These are phyloP conservation scores for Halocynthia roretzi DNA, from an alignment of 23 tunicate species.

Conservation along the genomic window DNA sequence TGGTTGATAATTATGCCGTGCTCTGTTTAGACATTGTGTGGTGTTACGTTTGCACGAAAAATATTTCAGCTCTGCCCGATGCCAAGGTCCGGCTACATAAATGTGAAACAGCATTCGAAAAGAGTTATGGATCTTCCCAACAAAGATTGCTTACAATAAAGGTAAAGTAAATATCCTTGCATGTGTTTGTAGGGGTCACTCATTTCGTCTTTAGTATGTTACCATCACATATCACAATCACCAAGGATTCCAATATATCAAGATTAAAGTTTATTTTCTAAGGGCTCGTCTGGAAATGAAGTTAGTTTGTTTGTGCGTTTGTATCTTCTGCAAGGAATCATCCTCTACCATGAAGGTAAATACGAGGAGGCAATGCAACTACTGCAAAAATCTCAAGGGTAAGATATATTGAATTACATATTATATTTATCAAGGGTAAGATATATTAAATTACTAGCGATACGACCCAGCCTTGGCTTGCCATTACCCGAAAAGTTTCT, in stretches of 20 bases:
- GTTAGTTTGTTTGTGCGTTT: constrained; percentile 64
- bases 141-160: constrained; percentile 68
- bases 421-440: constrained; percentile 21
- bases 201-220: neutral
- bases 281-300: constrained; percentile 66
- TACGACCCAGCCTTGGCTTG: too few relatives aligned
- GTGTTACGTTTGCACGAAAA: constrained; percentile 74
- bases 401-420: too few relatives aligned
- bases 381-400: constrained; percentile 49
- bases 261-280: neutral
- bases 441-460: too few relatives aligned
- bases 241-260: neutral
- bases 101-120: constrained; percentile 61
- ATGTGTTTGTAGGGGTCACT: neutral
- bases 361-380: constrained; percentile 27
- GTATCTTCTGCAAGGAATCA: constrained; percentile 65
- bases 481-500: too few relatives aligned
- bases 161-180: neutral
- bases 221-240: too few relatives aligned
- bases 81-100: constrained; percentile 32
- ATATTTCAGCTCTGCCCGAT: constrained; percentile 63
- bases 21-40: constrained; percentile 71
- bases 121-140: constrained; percentile 56
- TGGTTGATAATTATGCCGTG: constrained; percentile 86
- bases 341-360: constrained; percentile 39